Percentiles rank a stretch among this genome's conserved stretches.
Evolutionary conservation across 2,797 vertebrate species (phyloP).

Genomic region (Gastrophryne carolinensis): DNA sequence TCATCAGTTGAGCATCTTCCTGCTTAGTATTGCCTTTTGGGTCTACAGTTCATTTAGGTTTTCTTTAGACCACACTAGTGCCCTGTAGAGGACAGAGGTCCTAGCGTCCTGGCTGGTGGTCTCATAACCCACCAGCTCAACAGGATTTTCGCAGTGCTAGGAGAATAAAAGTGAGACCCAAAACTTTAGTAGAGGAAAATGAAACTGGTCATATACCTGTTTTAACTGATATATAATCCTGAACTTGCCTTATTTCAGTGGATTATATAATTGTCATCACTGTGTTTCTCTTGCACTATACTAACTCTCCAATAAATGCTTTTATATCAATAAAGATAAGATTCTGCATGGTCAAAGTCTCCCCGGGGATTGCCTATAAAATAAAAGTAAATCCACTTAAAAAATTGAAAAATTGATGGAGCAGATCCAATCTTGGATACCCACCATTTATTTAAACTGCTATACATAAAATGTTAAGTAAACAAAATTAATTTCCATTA

Average conservation of each 20-base stretch:
- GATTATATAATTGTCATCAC: slow-evolving; percentile 2
- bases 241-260: background rate
- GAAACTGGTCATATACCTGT: too few species aligned
- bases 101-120: too few species aligned
- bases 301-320: slow-evolving; percentile 17
- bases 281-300: background rate
- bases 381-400: slow-evolving; percentile 47
- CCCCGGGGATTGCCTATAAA: slow-evolving; percentile 24
- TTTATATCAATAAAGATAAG: slow-evolving; percentile 22
- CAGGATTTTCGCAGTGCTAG: too few species aligned
- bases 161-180: too few species aligned
- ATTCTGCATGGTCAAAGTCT: slow-evolving; percentile 34
- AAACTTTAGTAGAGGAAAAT: too few species aligned
- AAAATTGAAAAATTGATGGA: slow-evolving; percentile 50
- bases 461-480: slow-evolving; percentile 53
- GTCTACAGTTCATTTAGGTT: too few species aligned
- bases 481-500: slow-evolving; percentile 52
- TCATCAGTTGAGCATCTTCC: too few species aligned
- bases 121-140: too few species aligned
- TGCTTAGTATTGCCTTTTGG: too few species aligned
- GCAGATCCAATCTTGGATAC: slow-evolving; percentile 48
- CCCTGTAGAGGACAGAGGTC: too few species aligned
- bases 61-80: too few species aligned
- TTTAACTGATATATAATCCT: background rate
- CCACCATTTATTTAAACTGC: slow-evolving; percentile 51